Evolutionary conservation across 2,113 vertebrate species (phyloP).

Genomic region (Sula dactylatra): DNA sequence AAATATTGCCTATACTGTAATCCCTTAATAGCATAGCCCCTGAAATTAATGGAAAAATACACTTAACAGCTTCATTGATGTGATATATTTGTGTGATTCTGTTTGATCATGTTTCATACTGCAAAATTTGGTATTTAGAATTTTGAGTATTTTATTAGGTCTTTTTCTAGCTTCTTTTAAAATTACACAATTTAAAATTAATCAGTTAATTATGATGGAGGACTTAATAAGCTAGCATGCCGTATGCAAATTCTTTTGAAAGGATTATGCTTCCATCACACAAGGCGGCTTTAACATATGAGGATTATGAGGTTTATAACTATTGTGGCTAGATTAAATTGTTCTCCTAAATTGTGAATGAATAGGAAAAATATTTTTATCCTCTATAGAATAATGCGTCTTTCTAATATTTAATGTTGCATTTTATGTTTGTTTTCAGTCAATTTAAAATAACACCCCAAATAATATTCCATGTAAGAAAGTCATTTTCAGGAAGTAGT

Average conservation of each 20-base stretch:
- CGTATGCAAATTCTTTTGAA: neutral
- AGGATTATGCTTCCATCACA: neutral
- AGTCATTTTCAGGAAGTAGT: slow-evolving; percentile 53
- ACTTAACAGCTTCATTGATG: slow-evolving; percentile 33
- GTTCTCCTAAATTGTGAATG: slow-evolving; percentile 1
- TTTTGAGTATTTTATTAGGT: neutral
- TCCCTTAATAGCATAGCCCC: slow-evolving; percentile 36
- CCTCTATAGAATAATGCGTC: neutral
- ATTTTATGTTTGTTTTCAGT: slow-evolving; percentile 31
- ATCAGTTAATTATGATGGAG: slow-evolving; percentile 45
- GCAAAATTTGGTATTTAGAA: slow-evolving; percentile 17
- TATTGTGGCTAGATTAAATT: neutral
- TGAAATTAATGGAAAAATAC: slow-evolving; percentile 22
- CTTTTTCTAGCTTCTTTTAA: slow-evolving; percentile 16
- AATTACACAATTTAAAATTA: slow-evolving; percentile 32
- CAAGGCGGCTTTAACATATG: neutral
- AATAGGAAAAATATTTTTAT: slow-evolving; percentile 3
- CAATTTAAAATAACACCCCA: neutral
- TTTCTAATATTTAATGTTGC: neutral
- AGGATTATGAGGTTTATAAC: neutral
- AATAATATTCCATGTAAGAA: slow-evolving; percentile 31
- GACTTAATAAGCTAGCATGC: neutral
- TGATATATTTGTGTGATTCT: neutral
- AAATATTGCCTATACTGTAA: slow-evolving; percentile 46
- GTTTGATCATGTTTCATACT: neutral